Conservation (phyloP, 2,797 vertebrate genomes). For the Enteromius mattozi region DNA sequence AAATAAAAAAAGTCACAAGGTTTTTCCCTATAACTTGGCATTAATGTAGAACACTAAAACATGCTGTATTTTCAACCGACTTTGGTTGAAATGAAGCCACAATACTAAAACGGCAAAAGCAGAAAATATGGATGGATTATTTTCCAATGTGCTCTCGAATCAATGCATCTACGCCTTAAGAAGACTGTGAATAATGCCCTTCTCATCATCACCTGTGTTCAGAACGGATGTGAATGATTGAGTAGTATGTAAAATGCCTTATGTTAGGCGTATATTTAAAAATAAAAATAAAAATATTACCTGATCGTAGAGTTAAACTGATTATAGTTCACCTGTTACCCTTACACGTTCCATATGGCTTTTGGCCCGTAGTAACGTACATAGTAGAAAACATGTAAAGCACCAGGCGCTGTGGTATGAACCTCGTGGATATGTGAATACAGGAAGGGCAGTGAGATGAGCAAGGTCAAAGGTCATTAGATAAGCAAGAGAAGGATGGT, state of each 20-base stretch:
- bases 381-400: slow-evolving; percentile 59
- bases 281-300: slow-evolving; percentile 55
- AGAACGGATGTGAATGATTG: slow-evolving; percentile 37
- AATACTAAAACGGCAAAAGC: slow-evolving; percentile 58
- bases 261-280: slow-evolving; percentile 38
- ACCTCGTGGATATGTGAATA: slow-evolving; percentile 55
- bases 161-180: slow-evolving; percentile 26
- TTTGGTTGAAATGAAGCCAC: slow-evolving; percentile 58
- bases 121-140: slow-evolving; percentile 47
- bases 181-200: slow-evolving; percentile 45
- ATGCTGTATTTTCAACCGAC: slow-evolving; percentile 53
- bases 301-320: slow-evolving; percentile 60
- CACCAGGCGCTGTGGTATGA: slow-evolving; percentile 56
- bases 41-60: slow-evolving; percentile 61
- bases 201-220: slow-evolving; percentile 38
- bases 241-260: slow-evolving; percentile 20
- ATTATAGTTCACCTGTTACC: slow-evolving; percentile 52
- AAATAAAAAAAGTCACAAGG: slow-evolving; percentile 29
- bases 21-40: slow-evolving; percentile 55
- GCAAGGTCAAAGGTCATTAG: slow-evolving; percentile 74
- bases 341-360: slow-evolving; percentile 61
- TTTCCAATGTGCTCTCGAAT: slow-evolving; percentile 52
- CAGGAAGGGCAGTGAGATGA: slow-evolving; percentile 74
- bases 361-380: slow-evolving; percentile 57
- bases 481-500: slow-evolving; percentile 71